A percentile compares a stretch with the other conserved stretches of the same genome.
Evolutionary conservation across 2,113 vertebrate species (phyloP).

Genomic region (zebrafish (Danio rerio)): GRCz12tu NC_133193.1:12231501-12232000

Average conservation of each 20-base stretch:
- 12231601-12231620: slow-evolving; percentile 71
- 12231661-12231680: slow-evolving; percentile 80
- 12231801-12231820: slow-evolving; percentile 82
- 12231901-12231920: slow-evolving; percentile 89
- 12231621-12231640: slow-evolving; percentile 75
- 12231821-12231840: slow-evolving; percentile 80
- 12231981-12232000: slow-evolving; percentile 78
- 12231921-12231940: slow-evolving; percentile 89
- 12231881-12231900: slow-evolving; percentile 97
- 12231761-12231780: slow-evolving; percentile 94
- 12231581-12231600: slow-evolving; percentile 72
- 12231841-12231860: slow-evolving; percentile 96
- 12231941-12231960: slow-evolving; percentile 86
- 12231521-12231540: slow-evolving; percentile 80
- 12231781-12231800: slow-evolving; percentile 96
- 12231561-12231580: slow-evolving; percentile 61
- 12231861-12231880: slow-evolving; percentile 94
- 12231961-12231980: slow-evolving; percentile 73
- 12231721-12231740: slow-evolving; percentile 86
- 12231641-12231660: slow-evolving; percentile 74
- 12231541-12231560: slow-evolving; percentile 69
- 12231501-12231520: slow-evolving; percentile 90
- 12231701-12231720: slow-evolving; percentile 89
- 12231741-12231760: slow-evolving; percentile 93
- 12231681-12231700: slow-evolving; percentile 73